A percentile compares a stretch with the other conserved stretches of the same genome.
Conservation (phyloP, 2,888 invertebrate genomes). For the Octonoba sinensis region DNA sequence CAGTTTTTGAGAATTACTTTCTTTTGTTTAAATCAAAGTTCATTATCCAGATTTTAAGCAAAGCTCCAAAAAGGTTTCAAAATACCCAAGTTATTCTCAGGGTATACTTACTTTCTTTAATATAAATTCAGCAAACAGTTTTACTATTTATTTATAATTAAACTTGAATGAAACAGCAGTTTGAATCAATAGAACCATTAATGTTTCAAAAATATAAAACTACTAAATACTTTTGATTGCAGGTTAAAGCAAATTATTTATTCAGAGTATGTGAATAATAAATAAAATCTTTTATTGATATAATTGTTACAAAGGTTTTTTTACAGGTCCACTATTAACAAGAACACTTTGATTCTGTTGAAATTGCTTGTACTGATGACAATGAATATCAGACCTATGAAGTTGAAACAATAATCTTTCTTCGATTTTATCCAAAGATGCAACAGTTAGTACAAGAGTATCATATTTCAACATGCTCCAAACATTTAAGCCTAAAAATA, state of each 20-base stretch:
- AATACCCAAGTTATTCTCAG: no score
- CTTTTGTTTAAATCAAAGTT: no score
- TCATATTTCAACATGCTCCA: constrained; percentile 97
- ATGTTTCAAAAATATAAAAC: no score
- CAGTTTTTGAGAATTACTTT: no score
- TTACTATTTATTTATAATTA: no score
- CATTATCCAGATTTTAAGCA: no score
- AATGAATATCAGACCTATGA: constrained; percentile 53
- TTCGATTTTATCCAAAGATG: constrained; percentile 81
- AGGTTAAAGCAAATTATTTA: neutral
- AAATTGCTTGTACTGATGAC: constrained; percentile 12
- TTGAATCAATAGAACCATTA: no score
- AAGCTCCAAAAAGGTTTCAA: no score
- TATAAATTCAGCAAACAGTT: no score
- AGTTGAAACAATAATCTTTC: constrained; percentile 65
- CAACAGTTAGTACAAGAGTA: constrained; percentile 87
- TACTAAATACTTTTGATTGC: no score
- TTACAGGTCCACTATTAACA: constrained; percentile 12
- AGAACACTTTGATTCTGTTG: constrained; percentile 18
- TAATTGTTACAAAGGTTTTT: neutral
- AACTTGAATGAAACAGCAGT: no score
- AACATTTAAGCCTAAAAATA: constrained; percentile 82
- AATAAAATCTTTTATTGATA: neutral
- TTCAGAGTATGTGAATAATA: neutral
- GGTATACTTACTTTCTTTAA: no score